Evolutionary conservation across 2,113 vertebrate species (phyloP).

Genomic region (Bubo bubo): DNA sequence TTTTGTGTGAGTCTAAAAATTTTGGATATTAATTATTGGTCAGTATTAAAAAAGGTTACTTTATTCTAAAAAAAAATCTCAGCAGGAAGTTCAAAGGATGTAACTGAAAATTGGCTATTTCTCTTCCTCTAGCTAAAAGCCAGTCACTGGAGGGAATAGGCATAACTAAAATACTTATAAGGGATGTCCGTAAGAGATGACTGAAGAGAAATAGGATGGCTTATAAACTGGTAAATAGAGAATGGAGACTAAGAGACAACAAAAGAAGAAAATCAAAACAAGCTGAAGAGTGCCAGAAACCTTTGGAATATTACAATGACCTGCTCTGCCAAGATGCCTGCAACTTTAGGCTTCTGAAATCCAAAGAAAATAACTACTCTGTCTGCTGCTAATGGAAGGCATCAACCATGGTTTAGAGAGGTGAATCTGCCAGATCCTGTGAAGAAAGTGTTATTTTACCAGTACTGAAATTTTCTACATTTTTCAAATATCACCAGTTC

Average conservation of each 20-base stretch:
- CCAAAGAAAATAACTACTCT: neutral
- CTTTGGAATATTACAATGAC: neutral
- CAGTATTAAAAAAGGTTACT: neutral
- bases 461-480: neutral
- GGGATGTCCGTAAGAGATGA: neutral
- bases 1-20: neutral
- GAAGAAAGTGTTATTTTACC: neutral
- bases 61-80: neutral
- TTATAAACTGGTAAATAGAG: neutral
- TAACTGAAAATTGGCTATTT: neutral
- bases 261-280: neutral
- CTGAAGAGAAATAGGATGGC: neutral
- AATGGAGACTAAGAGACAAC: neutral
- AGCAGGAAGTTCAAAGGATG: neutral
- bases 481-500: neutral
- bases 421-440: neutral
- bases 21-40: neutral
- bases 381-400: neutral
- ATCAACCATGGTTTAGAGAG: neutral
- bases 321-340: neutral
- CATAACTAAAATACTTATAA: neutral
- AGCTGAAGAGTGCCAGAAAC: neutral
- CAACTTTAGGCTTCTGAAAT: neutral
- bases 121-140: neutral
- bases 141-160: neutral